Conservation (phyloP, 2,888 invertebrate genomes). For the Mantis religiosa region DNA sequence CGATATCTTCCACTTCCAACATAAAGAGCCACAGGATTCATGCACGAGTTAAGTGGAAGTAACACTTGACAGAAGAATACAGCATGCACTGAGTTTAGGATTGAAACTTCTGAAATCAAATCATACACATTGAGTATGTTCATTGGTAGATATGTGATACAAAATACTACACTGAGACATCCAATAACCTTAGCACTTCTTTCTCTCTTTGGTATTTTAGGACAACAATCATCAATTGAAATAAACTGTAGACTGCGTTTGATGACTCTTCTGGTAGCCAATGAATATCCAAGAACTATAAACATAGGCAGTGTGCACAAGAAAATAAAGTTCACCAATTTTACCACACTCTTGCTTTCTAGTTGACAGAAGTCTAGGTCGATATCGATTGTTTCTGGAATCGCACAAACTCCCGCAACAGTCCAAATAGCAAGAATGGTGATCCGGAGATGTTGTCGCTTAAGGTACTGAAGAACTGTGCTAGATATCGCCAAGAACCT, state of each 20-base stretch:
- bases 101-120: neutral
- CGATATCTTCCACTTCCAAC: neutral
- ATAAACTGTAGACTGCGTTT: neutral
- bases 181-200: neutral
- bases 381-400: neutral
- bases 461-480: neutral
- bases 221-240: neutral
- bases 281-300: neutral
- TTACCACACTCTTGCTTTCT: neutral
- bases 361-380: neutral
- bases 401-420: neutral
- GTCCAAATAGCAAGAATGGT: neutral
- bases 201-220: neutral
- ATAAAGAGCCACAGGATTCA: neutral
- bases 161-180: neutral
- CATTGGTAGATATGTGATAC: neutral
- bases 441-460: neutral
- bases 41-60: neutral
- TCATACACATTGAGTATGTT: neutral
- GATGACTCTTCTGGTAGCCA: neutral
- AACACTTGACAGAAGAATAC: neutral
- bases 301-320: neutral
- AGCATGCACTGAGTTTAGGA: neutral
- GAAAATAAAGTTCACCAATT: neutral
- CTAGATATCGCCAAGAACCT: neutral